These are phyloP conservation scores for Cepaea hortensis DNA, from an alignment of 2,888 invertebrate species.

Conservation along the genomic window DNA sequence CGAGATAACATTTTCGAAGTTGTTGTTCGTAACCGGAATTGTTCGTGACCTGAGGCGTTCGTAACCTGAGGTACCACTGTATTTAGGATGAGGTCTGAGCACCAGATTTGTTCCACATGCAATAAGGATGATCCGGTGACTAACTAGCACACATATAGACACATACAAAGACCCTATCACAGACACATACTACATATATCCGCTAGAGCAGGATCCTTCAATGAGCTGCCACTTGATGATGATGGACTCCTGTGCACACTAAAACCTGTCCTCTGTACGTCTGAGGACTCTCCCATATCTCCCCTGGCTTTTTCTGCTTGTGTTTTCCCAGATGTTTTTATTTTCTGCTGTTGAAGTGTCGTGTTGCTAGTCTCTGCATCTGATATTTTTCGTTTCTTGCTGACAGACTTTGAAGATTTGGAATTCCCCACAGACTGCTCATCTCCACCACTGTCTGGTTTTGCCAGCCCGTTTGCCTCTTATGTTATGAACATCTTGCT, in stretches of 20 bases:
- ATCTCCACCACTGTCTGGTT: background rate
- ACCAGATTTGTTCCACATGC: no score
- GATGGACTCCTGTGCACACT: conserved; percentile 29
- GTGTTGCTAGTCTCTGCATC: background rate
- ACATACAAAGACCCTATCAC: background rate
- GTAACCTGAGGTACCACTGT: no score
- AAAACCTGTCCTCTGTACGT: conserved; percentile 47
- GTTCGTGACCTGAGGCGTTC: no score
- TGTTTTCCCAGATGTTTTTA: background rate
- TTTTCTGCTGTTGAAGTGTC: background rate
- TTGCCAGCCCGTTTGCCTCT: conserved; percentile 4
- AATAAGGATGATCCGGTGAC: no score
- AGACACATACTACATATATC: background rate
- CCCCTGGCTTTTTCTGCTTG: background rate
- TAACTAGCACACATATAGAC: no score
- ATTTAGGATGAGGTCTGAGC: no score
- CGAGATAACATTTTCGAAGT: no score
- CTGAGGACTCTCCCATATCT: conserved; percentile 17
- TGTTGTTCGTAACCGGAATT: no score
- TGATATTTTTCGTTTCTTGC: conserved; percentile 14
- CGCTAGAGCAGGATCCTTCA: conserved; percentile 10
- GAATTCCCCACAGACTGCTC: background rate
- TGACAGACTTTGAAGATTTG: background rate
- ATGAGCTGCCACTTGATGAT: conserved; percentile 37
- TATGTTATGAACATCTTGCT: background rate